Conservation (phyloP, 1,140 invertebrate species). For the Zophobas morio region DNA sequence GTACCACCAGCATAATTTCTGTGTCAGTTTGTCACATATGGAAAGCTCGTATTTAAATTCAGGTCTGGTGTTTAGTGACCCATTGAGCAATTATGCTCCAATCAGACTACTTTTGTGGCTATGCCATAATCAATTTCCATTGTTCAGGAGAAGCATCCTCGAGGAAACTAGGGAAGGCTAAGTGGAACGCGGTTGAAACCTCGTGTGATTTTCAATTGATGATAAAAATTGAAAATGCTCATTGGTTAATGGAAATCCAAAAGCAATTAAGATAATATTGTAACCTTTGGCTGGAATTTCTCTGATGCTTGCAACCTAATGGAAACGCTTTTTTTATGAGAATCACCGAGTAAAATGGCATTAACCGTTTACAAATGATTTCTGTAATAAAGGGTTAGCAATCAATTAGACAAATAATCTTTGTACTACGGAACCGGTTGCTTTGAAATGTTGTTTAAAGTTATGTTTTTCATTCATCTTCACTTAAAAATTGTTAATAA, state of each 20-base stretch:
- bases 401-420: too few species aligned
- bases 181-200: neutral
- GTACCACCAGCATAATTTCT: slow-evolving; percentile 12
- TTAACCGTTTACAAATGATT: too few species aligned
- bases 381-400: too few species aligned
- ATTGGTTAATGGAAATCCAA: neutral
- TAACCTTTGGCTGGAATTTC: too few species aligned
- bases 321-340: neutral
- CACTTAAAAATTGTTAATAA: too few species aligned
- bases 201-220: neutral
- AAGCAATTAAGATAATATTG: slow-evolving; percentile 4
- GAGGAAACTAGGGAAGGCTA: neutral
- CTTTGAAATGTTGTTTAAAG: too few species aligned
- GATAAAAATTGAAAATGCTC: neutral
- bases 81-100: slow-evolving; percentile 15
- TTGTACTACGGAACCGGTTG: too few species aligned
- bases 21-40: slow-evolving; percentile 36
- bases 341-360: neutral
- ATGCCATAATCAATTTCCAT: slow-evolving; percentile 24
- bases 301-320: too few species aligned
- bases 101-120: slow-evolving; percentile 4
- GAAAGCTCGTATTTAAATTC: slow-evolving; percentile 34
- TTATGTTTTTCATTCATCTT: too few species aligned
- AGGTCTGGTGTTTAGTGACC: slow-evolving; percentile 12
- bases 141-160: neutral